phyloP scores from a whole-genome alignment of 2,888 invertebrate genomes.

The Callyntrura sp. region DNA sequence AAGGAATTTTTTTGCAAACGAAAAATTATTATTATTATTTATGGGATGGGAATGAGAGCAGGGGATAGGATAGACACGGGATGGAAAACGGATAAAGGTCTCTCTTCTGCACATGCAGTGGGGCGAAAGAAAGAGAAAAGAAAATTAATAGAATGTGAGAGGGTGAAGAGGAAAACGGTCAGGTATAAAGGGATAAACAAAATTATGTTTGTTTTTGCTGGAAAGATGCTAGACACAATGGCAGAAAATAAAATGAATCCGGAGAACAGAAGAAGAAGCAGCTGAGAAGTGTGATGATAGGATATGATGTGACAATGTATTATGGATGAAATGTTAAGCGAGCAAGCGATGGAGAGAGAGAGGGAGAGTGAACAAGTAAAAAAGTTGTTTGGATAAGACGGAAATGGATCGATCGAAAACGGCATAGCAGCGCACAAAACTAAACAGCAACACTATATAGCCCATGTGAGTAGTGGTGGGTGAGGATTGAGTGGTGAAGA shows the following conservation, averaged over 20 bases:
- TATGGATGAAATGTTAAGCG: conserved; percentile 63
- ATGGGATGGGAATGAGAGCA: conserved; percentile 24
- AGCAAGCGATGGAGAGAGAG: background rate
- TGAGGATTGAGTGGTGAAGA: background rate
- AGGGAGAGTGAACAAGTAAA: background rate
- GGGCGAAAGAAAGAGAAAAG: background rate
- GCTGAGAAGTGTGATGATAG: conserved; percentile 62
- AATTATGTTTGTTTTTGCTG: conserved; percentile 42
- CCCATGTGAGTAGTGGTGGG: background rate
- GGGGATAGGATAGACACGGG: background rate
- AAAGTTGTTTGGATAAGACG: conserved; percentile 42
- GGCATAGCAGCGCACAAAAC: conserved; percentile 26
- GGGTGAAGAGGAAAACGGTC: conserved; percentile 1
- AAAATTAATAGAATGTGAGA: background rate
- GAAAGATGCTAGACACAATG: conserved; percentile 33
- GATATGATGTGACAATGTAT: conserved; percentile 70
- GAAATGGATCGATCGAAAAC: conserved; percentile 63
- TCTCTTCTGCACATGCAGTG: background rate
- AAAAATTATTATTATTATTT: conserved; percentile 21
- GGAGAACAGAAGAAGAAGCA: conserved; percentile 32
- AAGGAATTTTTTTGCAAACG: background rate
- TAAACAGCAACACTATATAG: background rate
- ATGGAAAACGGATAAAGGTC: background rate
- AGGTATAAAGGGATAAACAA: background rate
- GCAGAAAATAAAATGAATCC: background rate